These are phyloP conservation scores for Hepsetus odoe DNA, from an alignment of 2,113 vertebrate genomes.

Conservation along the genomic window DNA sequence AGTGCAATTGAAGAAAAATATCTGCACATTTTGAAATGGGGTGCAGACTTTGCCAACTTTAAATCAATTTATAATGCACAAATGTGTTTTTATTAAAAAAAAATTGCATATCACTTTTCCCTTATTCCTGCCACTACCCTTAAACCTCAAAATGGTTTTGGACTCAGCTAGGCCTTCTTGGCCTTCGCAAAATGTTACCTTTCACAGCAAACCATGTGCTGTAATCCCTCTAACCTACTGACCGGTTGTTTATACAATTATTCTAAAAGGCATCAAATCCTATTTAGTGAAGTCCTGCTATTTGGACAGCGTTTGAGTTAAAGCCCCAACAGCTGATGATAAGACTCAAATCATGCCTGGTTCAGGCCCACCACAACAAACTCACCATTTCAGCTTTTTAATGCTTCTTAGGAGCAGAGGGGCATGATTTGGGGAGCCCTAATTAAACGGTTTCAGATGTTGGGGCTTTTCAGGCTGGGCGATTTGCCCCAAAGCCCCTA, in stretches of 20 bases:
- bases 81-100: slow-evolving; percentile 47
- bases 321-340: slow-evolving; percentile 64
- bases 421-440: slow-evolving; percentile 53
- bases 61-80: slow-evolving; percentile 36
- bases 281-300: slow-evolving; percentile 50
- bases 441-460: slow-evolving; percentile 76
- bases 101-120: slow-evolving; percentile 30
- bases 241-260: slow-evolving; percentile 69
- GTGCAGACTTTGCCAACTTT: slow-evolving; percentile 12
- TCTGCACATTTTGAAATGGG: slow-evolving; percentile 6
- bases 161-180: slow-evolving; percentile 27
- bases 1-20: slow-evolving; percentile 11
- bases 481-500: background rate
- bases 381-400: slow-evolving; percentile 66
- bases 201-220: slow-evolving; percentile 50
- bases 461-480: slow-evolving; percentile 57
- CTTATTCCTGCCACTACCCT: slow-evolving; percentile 19
- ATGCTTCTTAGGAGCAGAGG: slow-evolving; percentile 62
- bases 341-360: slow-evolving; percentile 65
- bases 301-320: slow-evolving; percentile 55
- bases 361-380: slow-evolving; percentile 61
- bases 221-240: slow-evolving; percentile 67
- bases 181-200: slow-evolving; percentile 33
- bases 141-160: slow-evolving; percentile 32
- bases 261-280: slow-evolving; percentile 67